phyloP scores from a whole-genome alignment of 1,140 invertebrate species.

The Ceratoteleas bidentatus region DNA sequence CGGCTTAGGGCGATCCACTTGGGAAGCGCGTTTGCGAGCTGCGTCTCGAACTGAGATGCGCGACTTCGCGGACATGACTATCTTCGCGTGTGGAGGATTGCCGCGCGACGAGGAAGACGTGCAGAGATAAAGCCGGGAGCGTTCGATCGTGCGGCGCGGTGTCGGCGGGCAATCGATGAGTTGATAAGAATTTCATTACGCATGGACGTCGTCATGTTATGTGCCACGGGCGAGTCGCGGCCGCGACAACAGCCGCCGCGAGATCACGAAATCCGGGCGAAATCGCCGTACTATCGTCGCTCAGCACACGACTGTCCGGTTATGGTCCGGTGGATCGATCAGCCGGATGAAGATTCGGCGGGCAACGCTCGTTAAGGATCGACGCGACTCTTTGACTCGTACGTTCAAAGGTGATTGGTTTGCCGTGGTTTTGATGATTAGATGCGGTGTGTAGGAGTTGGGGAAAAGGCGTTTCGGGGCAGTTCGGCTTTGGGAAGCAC shows the following conservation, averaged over 20 bases:
- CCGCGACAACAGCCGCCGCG: slow-evolving; percentile 13
- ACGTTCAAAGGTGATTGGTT: slow-evolving; percentile 24
- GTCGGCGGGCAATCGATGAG: slow-evolving; percentile 38
- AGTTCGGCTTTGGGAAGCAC: neutral
- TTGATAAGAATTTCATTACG: slow-evolving; percentile 55
- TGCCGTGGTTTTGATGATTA: neutral
- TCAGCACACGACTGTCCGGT: slow-evolving; percentile 22
- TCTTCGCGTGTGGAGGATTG: slow-evolving; percentile 32
- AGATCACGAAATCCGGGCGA: slow-evolving; percentile 27
- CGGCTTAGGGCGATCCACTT: slow-evolving; percentile 67
- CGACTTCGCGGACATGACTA: slow-evolving; percentile 55
- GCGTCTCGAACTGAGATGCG: slow-evolving; percentile 52
- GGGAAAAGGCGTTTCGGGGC: neutral
- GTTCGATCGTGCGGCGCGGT: slow-evolving; percentile 16
- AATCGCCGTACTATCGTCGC: slow-evolving; percentile 37
- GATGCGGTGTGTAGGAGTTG: neutral
- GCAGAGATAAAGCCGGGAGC: slow-evolving; percentile 27
- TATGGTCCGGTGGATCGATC: slow-evolving; percentile 63
- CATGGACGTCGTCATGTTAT: slow-evolving; percentile 40
- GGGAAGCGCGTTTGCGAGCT: slow-evolving; percentile 47
- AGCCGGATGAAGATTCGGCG: slow-evolving; percentile 52
- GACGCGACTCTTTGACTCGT: slow-evolving; percentile 21
- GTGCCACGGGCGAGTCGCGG: slow-evolving; percentile 39
- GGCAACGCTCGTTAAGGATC: slow-evolving; percentile 42
- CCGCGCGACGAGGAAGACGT: slow-evolving; percentile 24